A percentile compares a stretch with the other conserved stretches of the same genome.
These are phyloP conservation scores for Sarcophaga caerulescens DNA, from an alignment of 2,888 invertebrate genomes.

Conservation along the genomic window DNA sequence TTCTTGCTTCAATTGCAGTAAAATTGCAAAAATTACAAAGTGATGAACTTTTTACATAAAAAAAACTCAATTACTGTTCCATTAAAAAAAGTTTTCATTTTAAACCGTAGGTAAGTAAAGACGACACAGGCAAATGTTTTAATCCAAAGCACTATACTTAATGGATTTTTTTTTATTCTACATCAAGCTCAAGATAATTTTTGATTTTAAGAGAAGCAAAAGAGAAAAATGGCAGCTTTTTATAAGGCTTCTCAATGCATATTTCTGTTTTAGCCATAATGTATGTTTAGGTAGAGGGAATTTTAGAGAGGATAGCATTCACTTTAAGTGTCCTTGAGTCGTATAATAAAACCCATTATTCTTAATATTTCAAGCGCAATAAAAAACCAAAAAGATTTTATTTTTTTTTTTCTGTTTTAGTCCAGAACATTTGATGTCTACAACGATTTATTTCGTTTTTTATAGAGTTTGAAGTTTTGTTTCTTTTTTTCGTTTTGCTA, in stretches of 20 bases:
- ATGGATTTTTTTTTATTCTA: not conserved
- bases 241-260: not conserved
- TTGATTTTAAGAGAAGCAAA: not conserved
- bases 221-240: not conserved
- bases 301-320: not conserved
- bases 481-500: not conserved
- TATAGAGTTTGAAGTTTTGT: conserved; percentile 30
- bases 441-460: conserved; percentile 1
- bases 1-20: too few relatives aligned
- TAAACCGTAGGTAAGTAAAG: not conserved
- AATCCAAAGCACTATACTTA: not conserved
- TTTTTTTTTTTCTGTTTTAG: not conserved
- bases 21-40: too few relatives aligned
- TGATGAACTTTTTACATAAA: too few relatives aligned
- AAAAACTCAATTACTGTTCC: too few relatives aligned
- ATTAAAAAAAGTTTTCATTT: too few relatives aligned
- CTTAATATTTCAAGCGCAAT: conserved; percentile 30
- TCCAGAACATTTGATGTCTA: not conserved
- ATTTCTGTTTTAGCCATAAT: conserved; percentile 15
- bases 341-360: conserved; percentile 60
- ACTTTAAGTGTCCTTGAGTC: conserved; percentile 63
- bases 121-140: not conserved
- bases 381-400: not conserved
- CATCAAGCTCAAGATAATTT: not conserved
- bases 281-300: conserved; percentile 2